Evolutionary conservation across 1,140 invertebrate species (phyloP), one percentile per base, ranked within the genome.

Genomic region (Caenorhabditis remanei): DNA sequence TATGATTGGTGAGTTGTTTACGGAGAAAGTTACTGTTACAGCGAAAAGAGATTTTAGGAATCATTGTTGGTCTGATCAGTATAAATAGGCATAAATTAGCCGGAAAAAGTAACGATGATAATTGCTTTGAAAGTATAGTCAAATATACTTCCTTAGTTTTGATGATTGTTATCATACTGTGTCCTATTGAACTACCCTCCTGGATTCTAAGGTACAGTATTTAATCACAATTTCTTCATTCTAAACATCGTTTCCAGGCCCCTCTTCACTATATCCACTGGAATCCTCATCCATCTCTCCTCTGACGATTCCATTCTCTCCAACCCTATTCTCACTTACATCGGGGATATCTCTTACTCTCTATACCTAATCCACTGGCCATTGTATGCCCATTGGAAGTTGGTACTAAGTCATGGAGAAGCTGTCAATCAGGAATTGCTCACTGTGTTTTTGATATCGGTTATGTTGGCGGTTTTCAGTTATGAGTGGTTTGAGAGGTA

Each of bases 331-430:
- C 48, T 83, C 11, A 56, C 53, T 43, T 83, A 83, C n/a, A 83
- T 83, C 19, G 79, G 79, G 32, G 79, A 83, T 32, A 56, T 83
- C 19, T 83, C 79, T 5, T 83, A 83, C 21, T 32, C 79, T 50
- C 21, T 53, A 6, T 83, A 83, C 24, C 9, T 83, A 8, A 32
- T 83, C 24, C 79, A 83, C 24, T 83, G 79, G 79, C 79, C 79
- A 1, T 32, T 83, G 24, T 53, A 53, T 56, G 48, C 75, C 2
- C 32, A 11, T 56, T 82, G 46, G 46, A 82, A 82, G 9, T 8
- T 82, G 8, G 21, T 32, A 63, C 2, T 63, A n/a, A 63, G 58
- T 63, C 4, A 63, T 24, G 58, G 21, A 4, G 7, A 32, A 2
- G 8, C 32, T 2, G 24, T n/a, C 3, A 63, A 63, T 63, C 8